Base-by-base conservation (phyloP, 2,797 vertebrate genomes). In the Anolis apletophallus region DNA sequence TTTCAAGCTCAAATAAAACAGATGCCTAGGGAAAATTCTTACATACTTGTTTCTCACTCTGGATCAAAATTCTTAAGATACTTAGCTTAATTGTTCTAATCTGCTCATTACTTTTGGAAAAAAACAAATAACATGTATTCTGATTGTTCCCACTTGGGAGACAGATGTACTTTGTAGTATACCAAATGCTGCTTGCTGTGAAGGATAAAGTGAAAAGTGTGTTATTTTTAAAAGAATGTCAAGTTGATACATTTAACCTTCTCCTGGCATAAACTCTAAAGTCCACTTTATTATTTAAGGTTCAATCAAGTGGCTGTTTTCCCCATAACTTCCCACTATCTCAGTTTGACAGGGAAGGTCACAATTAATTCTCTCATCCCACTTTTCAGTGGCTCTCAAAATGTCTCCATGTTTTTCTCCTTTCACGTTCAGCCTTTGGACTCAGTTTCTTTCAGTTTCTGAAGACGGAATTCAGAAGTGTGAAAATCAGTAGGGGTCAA, bases 41-140 rank as follows among this genome's bases (percentile, higher is more conserved):
- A 84, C 80, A 83, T 92, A 87, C 64, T 89, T 87, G 36, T 85
- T 93, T 89, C 82, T 91, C 71, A 92, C 76, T 88, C 12, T 89
- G 82, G 89, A 87, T 92, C 86, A 92, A 88, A 87, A 92, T 88
- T 90, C 91, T 72, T 86, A 77, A 83, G 83, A 87, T 90, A 89
- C 90, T 88, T 84, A 89, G 93, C 93, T 94, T 87, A 94, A 90
- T 94, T 94, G 93, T 92, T 91, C 85, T 85, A 71, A 73, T 76
- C 17, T 90, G 85, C 86, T 94, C 80, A 91, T 93, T 93, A 93
- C 76, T 94, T 92, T 90, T 88, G 71, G 52, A 36, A 88, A 36
- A 88, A 91, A 90, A 91, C 91, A 90, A 67, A 89, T 86, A 54
- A 52, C 16, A 73, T 87, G 87, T 3, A 17, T 92, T 91, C 88